Evolutionary conservation across 2,113 vertebrate species (phyloP).

Genomic region (Strigops habroptila): DNA sequence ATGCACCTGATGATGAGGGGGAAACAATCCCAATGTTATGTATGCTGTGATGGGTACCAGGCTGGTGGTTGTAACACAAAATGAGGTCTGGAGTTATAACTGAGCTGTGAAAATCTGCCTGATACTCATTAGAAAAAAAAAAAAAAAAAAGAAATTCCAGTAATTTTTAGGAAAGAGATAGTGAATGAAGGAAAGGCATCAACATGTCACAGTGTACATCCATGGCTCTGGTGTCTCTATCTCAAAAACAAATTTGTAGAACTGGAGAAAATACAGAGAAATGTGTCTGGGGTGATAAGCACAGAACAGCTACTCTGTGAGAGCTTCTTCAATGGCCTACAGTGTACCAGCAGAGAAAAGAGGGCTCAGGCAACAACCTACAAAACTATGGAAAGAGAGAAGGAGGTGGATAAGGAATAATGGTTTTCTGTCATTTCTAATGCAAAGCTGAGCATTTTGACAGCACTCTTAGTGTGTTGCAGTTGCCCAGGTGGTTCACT

Average conservation of each 20-base stretch:
- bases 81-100: background rate
- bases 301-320: background rate
- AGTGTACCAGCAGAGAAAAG: background rate
- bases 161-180: background rate
- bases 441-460: background rate
- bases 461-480: background rate
- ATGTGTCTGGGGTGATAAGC: background rate
- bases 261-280: background rate
- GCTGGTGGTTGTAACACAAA: background rate
- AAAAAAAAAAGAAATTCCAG: background rate
- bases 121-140: background rate
- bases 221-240: background rate
- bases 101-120: background rate
- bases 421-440: background rate
- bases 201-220: background rate
- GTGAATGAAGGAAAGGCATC: accelerated
- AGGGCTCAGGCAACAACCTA: background rate
- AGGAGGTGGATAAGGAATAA: background rate
- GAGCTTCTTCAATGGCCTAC: background rate
- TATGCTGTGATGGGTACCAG: background rate
- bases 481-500: background rate
- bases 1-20: background rate
- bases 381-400: background rate
- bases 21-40: background rate
- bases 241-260: background rate